Evolutionary conservation across 2,888 invertebrate species (phyloP).

Genomic region (Ichneumon xanthorius): DNA sequence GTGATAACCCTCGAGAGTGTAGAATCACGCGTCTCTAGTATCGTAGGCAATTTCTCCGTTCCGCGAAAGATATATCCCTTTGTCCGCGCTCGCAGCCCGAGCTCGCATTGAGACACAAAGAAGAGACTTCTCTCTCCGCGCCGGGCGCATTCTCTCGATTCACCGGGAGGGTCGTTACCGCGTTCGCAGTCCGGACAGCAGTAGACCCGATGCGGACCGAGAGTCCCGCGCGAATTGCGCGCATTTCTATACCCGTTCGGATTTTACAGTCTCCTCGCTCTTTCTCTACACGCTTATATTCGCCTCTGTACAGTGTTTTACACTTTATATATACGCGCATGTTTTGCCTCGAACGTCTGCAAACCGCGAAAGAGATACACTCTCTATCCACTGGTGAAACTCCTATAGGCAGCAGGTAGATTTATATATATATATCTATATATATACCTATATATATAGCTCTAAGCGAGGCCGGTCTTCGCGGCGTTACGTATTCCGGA

Average conservation of each 20-base stretch:
- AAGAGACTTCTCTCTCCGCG: slow-evolving; percentile 44
- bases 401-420: slow-evolving; percentile 9
- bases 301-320: slow-evolving; percentile 19
- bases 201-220: slow-evolving; percentile 42
- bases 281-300: slow-evolving; percentile 39
- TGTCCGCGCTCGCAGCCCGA: slow-evolving; percentile 42
- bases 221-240: slow-evolving; percentile 65
- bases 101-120: slow-evolving; percentile 65
- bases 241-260: slow-evolving; percentile 45
- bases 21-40: slow-evolving; percentile 43
- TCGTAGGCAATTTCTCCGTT: slow-evolving; percentile 9
- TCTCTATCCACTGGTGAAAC: slow-evolving; percentile 15
- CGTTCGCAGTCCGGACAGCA: slow-evolving; percentile 49
- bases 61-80: slow-evolving; percentile 52
- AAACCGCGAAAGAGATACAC: slow-evolving; percentile 46
- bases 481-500: slow-evolving; percentile 69
- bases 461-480: slow-evolving; percentile 16
- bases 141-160: slow-evolving; percentile 56
- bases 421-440: neutral
- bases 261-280: slow-evolving; percentile 66
- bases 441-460: neutral
- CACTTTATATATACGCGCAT: slow-evolving; percentile 19
- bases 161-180: slow-evolving; percentile 60
- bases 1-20: slow-evolving; percentile 51
- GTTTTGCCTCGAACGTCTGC: slow-evolving; percentile 18